Evolutionary conservation across 2,797 vertebrate genomes (phyloP).

Genomic region (Neoniphon sammara): DNA sequence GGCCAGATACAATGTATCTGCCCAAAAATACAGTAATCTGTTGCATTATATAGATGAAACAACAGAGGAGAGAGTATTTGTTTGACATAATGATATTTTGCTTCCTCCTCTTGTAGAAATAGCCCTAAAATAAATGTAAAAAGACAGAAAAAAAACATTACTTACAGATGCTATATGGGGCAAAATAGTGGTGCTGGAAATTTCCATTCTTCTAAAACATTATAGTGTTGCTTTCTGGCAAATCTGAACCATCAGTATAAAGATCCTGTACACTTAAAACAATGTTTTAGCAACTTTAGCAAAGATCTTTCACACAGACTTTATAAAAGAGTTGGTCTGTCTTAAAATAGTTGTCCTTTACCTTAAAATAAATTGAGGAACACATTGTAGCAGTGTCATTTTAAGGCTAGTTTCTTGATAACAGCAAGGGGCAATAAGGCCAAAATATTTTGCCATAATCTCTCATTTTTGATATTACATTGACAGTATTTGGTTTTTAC

Average conservation of each 20-base stretch:
- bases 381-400: conserved; percentile 28
- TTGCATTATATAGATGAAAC: not conserved
- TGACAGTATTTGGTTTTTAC: not conserved
- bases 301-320: not conserved
- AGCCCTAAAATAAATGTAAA: not conserved
- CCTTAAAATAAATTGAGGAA: conserved; percentile 14
- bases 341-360: conserved; percentile 44
- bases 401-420: conserved; percentile 14
- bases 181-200: conserved; percentile 11
- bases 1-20: not conserved
- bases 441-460: conserved; percentile 34
- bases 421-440: conserved; percentile 14
- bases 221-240: conserved; percentile 4
- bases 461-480: conserved; percentile 48
- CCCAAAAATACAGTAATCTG: not conserved
- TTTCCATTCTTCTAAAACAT: not conserved
- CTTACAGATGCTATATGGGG: not conserved
- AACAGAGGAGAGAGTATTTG: conserved; percentile 1
- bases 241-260: not conserved
- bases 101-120: not conserved
- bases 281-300: not conserved
- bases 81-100: not conserved
- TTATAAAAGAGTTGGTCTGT: conserved; percentile 29
- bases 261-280: not conserved
- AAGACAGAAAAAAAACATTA: not conserved